Percentiles rank a stretch among this genome's conserved stretches.
phyloP scores from a whole-genome alignment of 2,888 invertebrate genomes.

The Liopterus haemorrhoidalis region DNA sequence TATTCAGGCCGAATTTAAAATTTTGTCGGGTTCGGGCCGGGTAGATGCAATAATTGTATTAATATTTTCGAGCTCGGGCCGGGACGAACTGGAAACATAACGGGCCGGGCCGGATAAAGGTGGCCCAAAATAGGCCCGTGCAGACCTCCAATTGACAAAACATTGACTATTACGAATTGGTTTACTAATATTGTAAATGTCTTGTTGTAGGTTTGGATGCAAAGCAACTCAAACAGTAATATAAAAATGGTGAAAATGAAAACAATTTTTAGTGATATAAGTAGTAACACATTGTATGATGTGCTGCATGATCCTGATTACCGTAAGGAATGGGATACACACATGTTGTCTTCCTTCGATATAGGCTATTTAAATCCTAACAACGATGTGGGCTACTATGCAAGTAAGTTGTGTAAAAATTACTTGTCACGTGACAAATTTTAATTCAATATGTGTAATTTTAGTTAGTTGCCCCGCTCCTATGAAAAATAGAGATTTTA shows the following conservation, averaged over 20 bases:
- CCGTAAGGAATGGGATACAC: slow-evolving; percentile 83
- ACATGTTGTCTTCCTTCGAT: slow-evolving; percentile 80
- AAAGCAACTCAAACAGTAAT: slow-evolving; percentile 52
- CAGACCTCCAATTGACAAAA: background rate
- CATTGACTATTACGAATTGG: background rate
- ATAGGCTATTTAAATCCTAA: slow-evolving; percentile 88
- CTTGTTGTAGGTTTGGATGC: slow-evolving; percentile 54
- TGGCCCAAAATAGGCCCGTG: no score
- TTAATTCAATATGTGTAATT: slow-evolving; percentile 29
- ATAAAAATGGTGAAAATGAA: slow-evolving; percentile 63
- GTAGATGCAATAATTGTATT: no score
- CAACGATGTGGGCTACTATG: slow-evolving; percentile 89
- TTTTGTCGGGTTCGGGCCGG: no score
- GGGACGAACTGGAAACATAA: no score
- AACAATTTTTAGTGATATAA: slow-evolving; percentile 65
- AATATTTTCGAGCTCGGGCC: no score
- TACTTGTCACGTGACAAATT: background rate
- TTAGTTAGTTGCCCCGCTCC: slow-evolving; percentile 82
- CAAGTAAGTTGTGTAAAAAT: slow-evolving; percentile 40
- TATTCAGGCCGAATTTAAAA: no score
- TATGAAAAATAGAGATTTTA: slow-evolving; percentile 84
- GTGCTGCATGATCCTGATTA: slow-evolving; percentile 87
- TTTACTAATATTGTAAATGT: slow-evolving; percentile 4
- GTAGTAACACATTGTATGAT: slow-evolving; percentile 73
- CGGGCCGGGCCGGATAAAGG: no score